Conservation (phyloP, 2,113 vertebrate genomes). For the Phalacrocorax brasilianus region DNA sequence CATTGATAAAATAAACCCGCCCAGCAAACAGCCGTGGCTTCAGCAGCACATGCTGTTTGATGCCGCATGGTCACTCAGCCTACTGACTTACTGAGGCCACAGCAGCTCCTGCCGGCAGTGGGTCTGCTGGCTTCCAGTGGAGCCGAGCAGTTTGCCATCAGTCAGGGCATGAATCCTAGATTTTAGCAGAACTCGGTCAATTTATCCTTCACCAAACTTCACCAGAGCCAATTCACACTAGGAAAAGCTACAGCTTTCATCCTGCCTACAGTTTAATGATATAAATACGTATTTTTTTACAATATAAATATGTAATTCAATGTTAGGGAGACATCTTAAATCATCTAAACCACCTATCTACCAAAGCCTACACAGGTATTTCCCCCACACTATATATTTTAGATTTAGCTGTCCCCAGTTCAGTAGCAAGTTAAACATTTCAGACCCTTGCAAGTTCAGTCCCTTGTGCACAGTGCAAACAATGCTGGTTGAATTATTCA, state of each 20-base stretch:
- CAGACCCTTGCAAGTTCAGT: background rate
- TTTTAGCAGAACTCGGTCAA: background rate
- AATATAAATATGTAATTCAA: background rate
- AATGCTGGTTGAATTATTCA: background rate
- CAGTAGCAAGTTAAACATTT: background rate
- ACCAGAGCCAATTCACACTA: rapidly evolving
- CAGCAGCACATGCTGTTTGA: background rate
- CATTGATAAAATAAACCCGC: background rate
- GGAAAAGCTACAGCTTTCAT: background rate
- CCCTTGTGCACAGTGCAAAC: background rate
- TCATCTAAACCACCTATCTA: background rate
- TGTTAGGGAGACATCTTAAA: background rate
- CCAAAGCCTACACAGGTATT: background rate
- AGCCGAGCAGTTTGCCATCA: background rate
- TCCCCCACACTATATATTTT: background rate
- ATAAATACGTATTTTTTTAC: background rate
- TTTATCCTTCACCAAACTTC: background rate
- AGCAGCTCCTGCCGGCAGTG: background rate
- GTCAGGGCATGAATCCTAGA: background rate
- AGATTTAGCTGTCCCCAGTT: background rate
- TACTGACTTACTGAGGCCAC: background rate
- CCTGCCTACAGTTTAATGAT: background rate
- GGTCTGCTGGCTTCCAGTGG: background rate
- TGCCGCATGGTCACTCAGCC: rapidly evolving
- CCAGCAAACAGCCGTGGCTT: background rate